Evolutionary conservation across 2,797 vertebrate genomes (phyloP).

Genomic region (Otolemur crassicaudatus): DNA sequence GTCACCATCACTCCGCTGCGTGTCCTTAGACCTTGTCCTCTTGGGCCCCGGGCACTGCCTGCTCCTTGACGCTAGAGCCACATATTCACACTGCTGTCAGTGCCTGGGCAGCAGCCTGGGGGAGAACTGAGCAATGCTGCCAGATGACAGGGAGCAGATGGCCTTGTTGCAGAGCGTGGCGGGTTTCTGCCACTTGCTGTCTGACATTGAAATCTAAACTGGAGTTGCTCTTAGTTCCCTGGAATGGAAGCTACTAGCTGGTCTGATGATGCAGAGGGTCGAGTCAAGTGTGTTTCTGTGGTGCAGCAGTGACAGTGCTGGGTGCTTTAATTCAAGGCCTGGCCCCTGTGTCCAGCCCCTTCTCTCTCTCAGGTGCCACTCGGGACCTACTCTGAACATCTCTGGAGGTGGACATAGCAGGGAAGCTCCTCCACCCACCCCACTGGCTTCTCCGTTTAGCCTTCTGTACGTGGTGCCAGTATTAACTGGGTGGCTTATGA

Average conservation of each 20-base stretch:
- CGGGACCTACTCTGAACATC: neutral
- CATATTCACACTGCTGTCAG: slow-evolving; percentile 59
- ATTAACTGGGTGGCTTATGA: neutral
- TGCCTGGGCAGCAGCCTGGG: slow-evolving; percentile 73
- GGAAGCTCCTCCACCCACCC: neutral
- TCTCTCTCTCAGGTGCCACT: neutral
- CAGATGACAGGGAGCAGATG: slow-evolving; percentile 83
- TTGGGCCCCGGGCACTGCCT: neutral
- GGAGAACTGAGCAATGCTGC: slow-evolving; percentile 74
- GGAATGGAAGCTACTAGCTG: neutral
- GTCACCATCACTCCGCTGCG: rapidly evolving
- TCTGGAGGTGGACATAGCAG: neutral
- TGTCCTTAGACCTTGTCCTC: neutral
- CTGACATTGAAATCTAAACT: slow-evolving; percentile 78
- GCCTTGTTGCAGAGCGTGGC: slow-evolving; percentile 75
- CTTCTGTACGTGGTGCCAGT: too few species aligned
- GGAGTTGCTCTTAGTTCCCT: slow-evolving; percentile 52
- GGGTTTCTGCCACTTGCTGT: slow-evolving; percentile 65
- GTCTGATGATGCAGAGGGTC: rapidly evolving
- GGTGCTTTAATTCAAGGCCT: neutral
- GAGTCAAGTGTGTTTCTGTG: neutral
- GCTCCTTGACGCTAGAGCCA: neutral
- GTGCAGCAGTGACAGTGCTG: slow-evolving; percentile 11
- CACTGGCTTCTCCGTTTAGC: neutral
- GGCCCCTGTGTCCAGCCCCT: rapidly evolving